Conservation (phyloP, 2,113 vertebrate genomes). For the Rhynchomys soricoides region DNA sequence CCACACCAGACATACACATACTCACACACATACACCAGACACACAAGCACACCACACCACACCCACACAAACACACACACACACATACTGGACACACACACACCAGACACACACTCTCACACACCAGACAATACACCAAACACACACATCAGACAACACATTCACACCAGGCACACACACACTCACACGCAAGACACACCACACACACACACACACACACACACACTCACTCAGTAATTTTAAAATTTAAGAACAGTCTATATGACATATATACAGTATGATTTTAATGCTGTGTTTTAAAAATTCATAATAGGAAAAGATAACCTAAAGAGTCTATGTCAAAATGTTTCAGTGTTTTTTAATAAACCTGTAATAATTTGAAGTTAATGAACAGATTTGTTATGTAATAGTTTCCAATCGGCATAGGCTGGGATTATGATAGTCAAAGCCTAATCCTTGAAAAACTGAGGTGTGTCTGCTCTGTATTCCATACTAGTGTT, state of each 20-base stretch:
- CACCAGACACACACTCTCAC: too few species aligned
- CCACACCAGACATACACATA: too few species aligned
- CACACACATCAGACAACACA: too few species aligned
- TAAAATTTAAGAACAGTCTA: conserved; percentile 44
- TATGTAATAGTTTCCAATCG: conserved; percentile 21
- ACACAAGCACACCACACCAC: too few species aligned
- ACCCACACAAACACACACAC: too few species aligned
- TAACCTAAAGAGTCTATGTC: neutral
- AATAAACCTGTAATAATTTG: neutral
- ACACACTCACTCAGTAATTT: neutral
- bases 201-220: neutral
- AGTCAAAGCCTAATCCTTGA: neutral
- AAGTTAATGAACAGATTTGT: conserved; percentile 29
- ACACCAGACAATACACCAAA: too few species aligned
- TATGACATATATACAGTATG: neutral
- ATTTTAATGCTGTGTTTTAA: conserved; percentile 46
- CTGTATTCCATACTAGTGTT: neutral
- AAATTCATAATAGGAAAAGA: conserved; percentile 21
- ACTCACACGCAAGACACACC: neutral
- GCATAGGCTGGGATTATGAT: neutral
- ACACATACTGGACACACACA: too few species aligned
- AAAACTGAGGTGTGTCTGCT: conserved; percentile 34
- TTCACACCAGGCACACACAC: too few species aligned
- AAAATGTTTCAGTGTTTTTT: neutral
- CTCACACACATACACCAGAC: too few species aligned